A percentile compares a stretch with the other conserved stretches of the same genome.
phyloP scores from a whole-genome alignment of 2,888 invertebrate genomes.

The Cosmia trapezina region DNA sequence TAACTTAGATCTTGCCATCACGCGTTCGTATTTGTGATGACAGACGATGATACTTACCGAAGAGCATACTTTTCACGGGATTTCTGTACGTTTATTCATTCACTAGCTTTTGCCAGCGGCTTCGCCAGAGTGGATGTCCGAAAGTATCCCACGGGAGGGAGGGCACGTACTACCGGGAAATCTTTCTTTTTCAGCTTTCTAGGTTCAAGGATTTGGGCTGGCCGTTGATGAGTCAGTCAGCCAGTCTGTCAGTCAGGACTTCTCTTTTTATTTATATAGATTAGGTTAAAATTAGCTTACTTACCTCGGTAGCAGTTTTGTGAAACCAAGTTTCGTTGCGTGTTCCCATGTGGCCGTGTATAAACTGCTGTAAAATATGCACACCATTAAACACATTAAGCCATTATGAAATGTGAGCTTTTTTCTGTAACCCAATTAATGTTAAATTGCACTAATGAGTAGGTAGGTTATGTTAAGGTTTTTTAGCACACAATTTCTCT shows the following conservation, averaged over 20 bases:
- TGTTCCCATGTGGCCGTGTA: conserved; percentile 15
- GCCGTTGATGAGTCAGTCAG: no score
- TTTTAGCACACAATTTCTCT: not conserved
- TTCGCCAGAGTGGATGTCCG: no score
- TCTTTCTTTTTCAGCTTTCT: no score
- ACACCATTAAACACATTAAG: conserved; percentile 7
- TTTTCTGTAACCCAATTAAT: not conserved
- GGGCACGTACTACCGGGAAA: no score
- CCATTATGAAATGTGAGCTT: conserved; percentile 18
- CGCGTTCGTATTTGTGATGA: not conserved
- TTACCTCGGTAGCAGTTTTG: not conserved
- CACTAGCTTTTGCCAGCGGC: no score
- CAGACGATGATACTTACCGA: not conserved
- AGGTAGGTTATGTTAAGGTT: not conserved
- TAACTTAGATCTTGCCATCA: not conserved
- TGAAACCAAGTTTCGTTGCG: conserved; percentile 20
- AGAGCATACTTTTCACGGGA: not conserved
- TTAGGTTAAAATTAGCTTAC: conserved; percentile 5
- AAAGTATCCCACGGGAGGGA: no score
- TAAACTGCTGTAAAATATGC: conserved; percentile 28
- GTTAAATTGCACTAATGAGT: not conserved
- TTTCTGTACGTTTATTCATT: conserved; percentile 47
- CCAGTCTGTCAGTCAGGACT: no score
- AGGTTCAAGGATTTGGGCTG: no score
- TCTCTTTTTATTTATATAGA: no score